These are phyloP conservation scores for Steatocranus sp. DNA, from an alignment of 2,797 vertebrate genomes.

Conservation along the genomic window DNA sequence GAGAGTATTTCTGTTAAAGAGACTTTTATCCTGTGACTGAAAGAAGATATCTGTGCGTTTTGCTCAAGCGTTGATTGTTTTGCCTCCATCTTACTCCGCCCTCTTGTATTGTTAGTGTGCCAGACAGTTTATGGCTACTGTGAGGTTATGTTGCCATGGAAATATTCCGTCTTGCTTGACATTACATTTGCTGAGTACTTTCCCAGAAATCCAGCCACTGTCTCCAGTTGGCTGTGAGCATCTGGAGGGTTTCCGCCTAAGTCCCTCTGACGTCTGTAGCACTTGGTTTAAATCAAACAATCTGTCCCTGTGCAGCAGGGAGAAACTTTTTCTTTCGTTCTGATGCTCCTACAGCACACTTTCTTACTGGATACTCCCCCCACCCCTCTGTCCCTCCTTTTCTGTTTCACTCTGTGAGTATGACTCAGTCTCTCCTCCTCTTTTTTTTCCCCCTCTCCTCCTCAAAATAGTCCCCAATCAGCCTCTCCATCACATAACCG, in stretches of 20 bases:
- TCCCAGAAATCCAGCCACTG: constrained; percentile 53
- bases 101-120: background rate
- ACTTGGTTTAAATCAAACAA: constrained; percentile 63
- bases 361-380: constrained; percentile 19
- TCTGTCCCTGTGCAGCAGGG: constrained; percentile 59
- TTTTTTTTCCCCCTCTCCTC: constrained; percentile 27
- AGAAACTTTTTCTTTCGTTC: constrained; percentile 51
- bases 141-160: constrained; percentile 57
- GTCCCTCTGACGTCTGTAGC: constrained; percentile 57
- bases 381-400: background rate
- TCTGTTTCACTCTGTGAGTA: constrained; percentile 14
- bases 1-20: constrained; percentile 2
- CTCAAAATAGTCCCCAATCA: constrained; percentile 50
- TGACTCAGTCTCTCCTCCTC: constrained; percentile 76
- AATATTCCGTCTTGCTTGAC: constrained; percentile 48
- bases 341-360: constrained; percentile 23
- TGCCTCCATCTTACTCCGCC: background rate
- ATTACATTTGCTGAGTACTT: constrained; percentile 46
- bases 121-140: constrained; percentile 51
- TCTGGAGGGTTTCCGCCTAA: constrained; percentile 54
- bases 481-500: constrained; percentile 64
- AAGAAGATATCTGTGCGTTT: background rate
- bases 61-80: constrained; percentile 2
- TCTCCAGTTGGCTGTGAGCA: constrained; percentile 33
- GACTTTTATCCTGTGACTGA: background rate